Conservation (phyloP, 2,797 vertebrate genomes). For the Hyperoplus immaculatus region DNA sequence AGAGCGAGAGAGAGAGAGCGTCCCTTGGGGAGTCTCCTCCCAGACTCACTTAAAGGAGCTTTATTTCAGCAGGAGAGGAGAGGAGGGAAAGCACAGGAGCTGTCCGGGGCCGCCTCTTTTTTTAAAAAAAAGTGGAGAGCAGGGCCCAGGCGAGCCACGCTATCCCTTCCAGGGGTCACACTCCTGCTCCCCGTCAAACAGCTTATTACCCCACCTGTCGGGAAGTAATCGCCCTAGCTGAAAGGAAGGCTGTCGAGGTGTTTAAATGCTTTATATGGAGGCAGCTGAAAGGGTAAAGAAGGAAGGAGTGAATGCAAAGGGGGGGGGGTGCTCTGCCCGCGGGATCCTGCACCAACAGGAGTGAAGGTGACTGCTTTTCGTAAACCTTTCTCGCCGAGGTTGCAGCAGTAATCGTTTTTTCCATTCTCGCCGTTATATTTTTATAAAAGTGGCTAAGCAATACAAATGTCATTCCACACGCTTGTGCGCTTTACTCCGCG, state of each 20-base stretch:
- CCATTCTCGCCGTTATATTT: conserved; percentile 8
- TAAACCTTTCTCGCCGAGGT: conserved; percentile 57
- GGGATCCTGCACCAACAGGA: conserved; percentile 62
- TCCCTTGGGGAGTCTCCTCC: conserved; percentile 83
- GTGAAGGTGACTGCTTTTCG: conserved; percentile 76
- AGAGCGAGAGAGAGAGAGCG: conserved; percentile 52
- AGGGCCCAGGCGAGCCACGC: conserved; percentile 69
- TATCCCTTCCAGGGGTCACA: conserved; percentile 92
- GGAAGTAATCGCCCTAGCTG: conserved; percentile 94
- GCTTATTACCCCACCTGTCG: conserved; percentile 98
- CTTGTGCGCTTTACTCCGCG: neutral
- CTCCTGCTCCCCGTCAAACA: conserved; percentile 91
- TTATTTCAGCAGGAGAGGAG: conserved; percentile 95
- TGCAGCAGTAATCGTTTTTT: conserved; percentile 45
- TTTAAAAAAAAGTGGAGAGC: conserved; percentile 74
- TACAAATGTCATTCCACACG: conserved; percentile 13
- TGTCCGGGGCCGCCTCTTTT: conserved; percentile 71
- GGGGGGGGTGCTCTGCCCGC: conserved; percentile 64
- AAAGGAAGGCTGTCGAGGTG: conserved; percentile 85
- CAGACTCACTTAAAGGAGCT: conserved; percentile 99
- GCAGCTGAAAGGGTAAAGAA: conserved; percentile 79
- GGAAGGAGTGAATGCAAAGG: conserved; percentile 63
- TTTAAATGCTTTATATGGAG: conserved; percentile 89
- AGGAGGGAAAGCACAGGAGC: conserved; percentile 87
- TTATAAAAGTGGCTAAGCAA: conserved; percentile 15